These are phyloP conservation scores for Lucilia cuprina DNA, from an alignment of 1,140 invertebrate species.

Conservation along the genomic window DNA sequence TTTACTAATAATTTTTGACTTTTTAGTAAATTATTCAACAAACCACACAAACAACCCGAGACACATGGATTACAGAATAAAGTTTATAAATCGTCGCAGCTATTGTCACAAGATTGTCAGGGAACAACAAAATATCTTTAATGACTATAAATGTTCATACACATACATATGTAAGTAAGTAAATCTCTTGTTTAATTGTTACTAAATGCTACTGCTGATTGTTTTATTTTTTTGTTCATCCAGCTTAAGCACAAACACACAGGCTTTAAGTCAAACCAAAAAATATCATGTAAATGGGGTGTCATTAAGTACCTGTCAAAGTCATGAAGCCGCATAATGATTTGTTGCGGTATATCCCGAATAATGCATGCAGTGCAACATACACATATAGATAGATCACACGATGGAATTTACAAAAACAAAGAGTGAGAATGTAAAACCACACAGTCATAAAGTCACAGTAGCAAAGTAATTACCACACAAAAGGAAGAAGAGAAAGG, in stretches of 20 bases:
- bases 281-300: conserved; percentile 15
- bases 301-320: conserved; percentile 34
- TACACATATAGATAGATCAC: too few species aligned
- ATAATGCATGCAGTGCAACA: background rate
- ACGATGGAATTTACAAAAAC: background rate
- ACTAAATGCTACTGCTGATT: conserved; percentile 16
- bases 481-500: background rate
- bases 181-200: conserved; percentile 24
- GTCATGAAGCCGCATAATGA: conserved; percentile 25
- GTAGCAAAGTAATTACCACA: conserved; percentile 43
- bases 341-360: background rate
- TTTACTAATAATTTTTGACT: background rate
- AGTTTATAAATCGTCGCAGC: background rate
- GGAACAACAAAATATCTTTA: background rate
- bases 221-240: background rate
- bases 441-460: conserved; percentile 55
- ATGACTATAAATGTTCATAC: background rate
- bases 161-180: background rate
- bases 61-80: too few species aligned
- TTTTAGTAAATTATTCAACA: background rate
- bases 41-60: background rate
- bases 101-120: background rate
- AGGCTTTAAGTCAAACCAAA: background rate
- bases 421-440: background rate
- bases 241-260: background rate